Evolutionary conservation across 2,888 invertebrate genomes (phyloP).

Genomic region (Nomada fucata): DNA sequence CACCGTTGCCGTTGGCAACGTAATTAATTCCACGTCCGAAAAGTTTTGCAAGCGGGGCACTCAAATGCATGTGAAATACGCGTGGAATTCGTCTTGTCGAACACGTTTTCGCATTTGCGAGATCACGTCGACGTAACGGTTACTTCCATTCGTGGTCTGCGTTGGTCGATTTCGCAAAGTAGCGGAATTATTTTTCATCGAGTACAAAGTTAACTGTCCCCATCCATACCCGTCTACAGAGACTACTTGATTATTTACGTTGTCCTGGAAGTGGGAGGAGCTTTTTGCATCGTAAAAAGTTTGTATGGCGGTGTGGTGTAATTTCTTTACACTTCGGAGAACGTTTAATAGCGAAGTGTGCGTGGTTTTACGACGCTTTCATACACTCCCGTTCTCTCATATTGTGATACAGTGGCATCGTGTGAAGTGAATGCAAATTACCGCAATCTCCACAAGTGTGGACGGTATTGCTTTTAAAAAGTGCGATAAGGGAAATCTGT

Average conservation of each 20-base stretch:
- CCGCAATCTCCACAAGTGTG: conserved; percentile 21
- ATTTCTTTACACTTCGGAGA: conserved; percentile 3
- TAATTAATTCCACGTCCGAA: conserved; percentile 47
- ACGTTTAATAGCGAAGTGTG: not conserved
- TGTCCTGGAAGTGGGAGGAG: conserved; percentile 1
- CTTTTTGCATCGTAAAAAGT: not conserved
- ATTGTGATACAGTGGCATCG: not conserved
- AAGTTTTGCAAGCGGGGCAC: conserved; percentile 41
- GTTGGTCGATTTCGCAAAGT: too few species aligned
- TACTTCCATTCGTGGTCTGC: not conserved
- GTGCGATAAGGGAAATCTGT: conserved; percentile 67
- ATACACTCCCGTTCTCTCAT: not conserved
- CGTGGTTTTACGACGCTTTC: conserved; percentile 13
- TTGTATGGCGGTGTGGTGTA: not conserved
- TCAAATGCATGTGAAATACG: conserved; percentile 11
- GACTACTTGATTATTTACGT: conserved; percentile 20
- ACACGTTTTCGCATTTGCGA: conserved; percentile 24
- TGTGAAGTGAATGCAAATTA: conserved; percentile 15
- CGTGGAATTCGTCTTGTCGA: not conserved
- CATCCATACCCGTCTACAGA: not conserved
- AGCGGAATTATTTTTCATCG: not conserved
- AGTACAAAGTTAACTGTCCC: not conserved
- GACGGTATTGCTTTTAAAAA: conserved; percentile 36
- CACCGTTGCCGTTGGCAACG: conserved; percentile 44
- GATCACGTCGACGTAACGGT: not conserved